Conservation (phyloP, 2,888 invertebrate species). For the Lasioglossum vierecki region DNA sequence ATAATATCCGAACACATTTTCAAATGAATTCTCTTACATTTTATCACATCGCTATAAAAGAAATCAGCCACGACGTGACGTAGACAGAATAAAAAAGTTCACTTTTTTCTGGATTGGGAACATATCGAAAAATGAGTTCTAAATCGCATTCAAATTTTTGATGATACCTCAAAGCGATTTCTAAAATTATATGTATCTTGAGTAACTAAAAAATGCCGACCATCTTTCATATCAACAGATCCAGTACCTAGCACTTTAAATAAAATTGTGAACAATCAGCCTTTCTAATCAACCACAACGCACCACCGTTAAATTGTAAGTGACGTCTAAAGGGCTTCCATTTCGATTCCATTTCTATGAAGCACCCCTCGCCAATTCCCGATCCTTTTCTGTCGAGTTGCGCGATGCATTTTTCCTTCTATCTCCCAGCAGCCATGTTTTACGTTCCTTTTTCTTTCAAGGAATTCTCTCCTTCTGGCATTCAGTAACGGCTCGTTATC, state of each 20-base stretch:
- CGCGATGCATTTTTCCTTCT: constrained; percentile 27
- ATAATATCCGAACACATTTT: neutral
- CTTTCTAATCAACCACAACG: neutral
- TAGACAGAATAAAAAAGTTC: neutral
- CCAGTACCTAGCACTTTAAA: neutral
- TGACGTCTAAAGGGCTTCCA: neutral
- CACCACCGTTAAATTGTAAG: neutral
- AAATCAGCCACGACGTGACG: neutral
- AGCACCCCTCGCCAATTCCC: neutral
- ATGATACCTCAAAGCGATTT: too few relatives aligned
- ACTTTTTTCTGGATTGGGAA: neutral
- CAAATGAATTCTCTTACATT: neutral
- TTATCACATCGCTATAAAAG: neutral
- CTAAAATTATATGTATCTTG: neutral
- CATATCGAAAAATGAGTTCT: too few relatives aligned
- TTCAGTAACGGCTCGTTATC: constrained; percentile 35
- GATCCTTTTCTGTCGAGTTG: constrained; percentile 8
- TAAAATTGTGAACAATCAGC: neutral
- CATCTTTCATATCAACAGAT: neutral
- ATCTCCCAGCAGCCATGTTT: neutral
- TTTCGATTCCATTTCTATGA: neutral
- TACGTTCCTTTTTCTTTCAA: neutral
- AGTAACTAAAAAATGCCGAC: neutral
- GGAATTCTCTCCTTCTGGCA: constrained; percentile 10
- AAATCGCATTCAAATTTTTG: too few relatives aligned